Conservation (phyloP, 2,797 vertebrate species). For the Micrastur ruficollis region DNA sequence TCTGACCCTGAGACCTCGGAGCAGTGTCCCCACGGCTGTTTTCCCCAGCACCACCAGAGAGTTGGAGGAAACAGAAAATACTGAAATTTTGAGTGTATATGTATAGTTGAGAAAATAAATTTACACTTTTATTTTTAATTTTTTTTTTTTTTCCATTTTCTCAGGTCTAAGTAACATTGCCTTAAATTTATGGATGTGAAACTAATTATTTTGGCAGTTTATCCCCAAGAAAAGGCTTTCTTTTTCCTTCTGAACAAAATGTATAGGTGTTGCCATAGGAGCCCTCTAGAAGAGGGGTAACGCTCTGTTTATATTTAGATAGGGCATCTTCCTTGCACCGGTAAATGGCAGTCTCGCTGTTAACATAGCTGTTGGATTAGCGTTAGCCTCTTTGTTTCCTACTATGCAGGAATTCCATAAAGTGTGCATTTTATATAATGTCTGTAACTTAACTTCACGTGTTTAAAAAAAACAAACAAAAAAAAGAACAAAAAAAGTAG, state of each 20-base stretch:
- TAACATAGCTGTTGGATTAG: slow-evolving; percentile 66
- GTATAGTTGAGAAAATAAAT: slow-evolving; percentile 37
- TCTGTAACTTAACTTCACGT: slow-evolving; percentile 69
- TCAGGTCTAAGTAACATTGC: slow-evolving; percentile 72
- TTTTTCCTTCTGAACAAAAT: slow-evolving; percentile 38
- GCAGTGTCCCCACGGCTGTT: neutral
- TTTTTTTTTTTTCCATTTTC: neutral
- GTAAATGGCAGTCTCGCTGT: slow-evolving; percentile 62
- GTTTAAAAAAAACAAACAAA: slow-evolving; percentile 18
- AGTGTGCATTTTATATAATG: slow-evolving; percentile 70
- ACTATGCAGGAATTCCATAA: slow-evolving; percentile 88
- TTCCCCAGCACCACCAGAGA: neutral
- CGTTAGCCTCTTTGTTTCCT: slow-evolving; percentile 82
- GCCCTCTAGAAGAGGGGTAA: slow-evolving; percentile 1
- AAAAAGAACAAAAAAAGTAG: neutral
- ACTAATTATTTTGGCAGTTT: slow-evolving; percentile 36
- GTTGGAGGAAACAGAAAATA: neutral
- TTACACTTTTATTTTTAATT: neutral
- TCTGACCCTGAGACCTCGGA: neutral
- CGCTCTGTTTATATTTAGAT: slow-evolving; percentile 52
- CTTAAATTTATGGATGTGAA: slow-evolving; percentile 69
- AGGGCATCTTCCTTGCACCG: slow-evolving; percentile 24
- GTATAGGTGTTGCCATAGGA: slow-evolving; percentile 7
- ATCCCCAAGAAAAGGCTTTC: slow-evolving; percentile 36
- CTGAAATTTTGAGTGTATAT: neutral